Evolutionary conservation across 2,888 invertebrate species (phyloP).

Genomic region (Schizotus pectinicornis): DNA sequence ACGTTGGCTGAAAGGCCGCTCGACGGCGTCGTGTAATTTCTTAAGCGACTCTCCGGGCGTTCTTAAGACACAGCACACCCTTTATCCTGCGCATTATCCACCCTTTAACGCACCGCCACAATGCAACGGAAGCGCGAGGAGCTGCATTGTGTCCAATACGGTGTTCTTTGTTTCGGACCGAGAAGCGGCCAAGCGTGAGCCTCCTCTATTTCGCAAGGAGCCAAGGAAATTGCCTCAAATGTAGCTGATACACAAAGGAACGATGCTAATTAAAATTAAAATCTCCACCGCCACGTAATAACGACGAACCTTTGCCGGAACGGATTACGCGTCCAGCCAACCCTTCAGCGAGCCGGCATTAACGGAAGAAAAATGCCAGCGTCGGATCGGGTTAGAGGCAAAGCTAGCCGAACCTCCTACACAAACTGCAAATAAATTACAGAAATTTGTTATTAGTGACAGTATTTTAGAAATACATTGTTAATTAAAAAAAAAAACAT

Average conservation of each 20-base stretch:
- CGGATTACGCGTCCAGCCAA: too few species aligned
- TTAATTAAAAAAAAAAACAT: too few species aligned
- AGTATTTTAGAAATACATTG: too few species aligned
- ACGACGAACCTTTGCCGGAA: slow-evolving; percentile 32
- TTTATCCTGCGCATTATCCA: slow-evolving; percentile 57
- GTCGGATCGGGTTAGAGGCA: too few species aligned
- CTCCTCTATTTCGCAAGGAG: slow-evolving; percentile 48
- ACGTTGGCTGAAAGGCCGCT: background rate
- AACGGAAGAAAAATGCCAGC: too few species aligned
- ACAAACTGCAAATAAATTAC: too few species aligned
- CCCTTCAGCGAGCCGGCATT: too few species aligned
- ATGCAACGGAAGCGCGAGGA: slow-evolving; percentile 59
- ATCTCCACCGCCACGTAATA: slow-evolving; percentile 41
- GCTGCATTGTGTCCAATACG: slow-evolving; percentile 59
- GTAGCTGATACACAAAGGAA: slow-evolving; percentile 54
- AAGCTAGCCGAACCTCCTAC: too few species aligned
- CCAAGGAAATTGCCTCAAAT: slow-evolving; percentile 57
- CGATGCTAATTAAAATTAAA: slow-evolving; percentile 58
- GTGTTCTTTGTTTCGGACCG: slow-evolving; percentile 54
- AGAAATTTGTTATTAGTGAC: too few species aligned
- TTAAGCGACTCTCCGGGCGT: slow-evolving; percentile 21
- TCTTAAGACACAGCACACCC: slow-evolving; percentile 36
- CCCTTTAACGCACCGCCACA: slow-evolving; percentile 60
- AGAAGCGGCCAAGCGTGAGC: slow-evolving; percentile 55
- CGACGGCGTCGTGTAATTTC: slow-evolving; percentile 22